These are phyloP conservation scores for pig (Sus scrofa) DNA, from an alignment of 2,113 vertebrate genomes.

Conservation along the genomic window T2T-Sscrofa CM000820.6:131189501-131190000, in stretches of 20 bases:
- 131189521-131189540: conserved; percentile 95
- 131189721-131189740: background rate
- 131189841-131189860: background rate
- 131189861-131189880: background rate
- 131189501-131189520: conserved; percentile 89
- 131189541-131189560: conserved; percentile 94
- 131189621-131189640: background rate
- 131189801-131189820: background rate
- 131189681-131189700: background rate
- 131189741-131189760: background rate
- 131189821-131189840: background rate
- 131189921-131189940: background rate
- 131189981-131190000: background rate
- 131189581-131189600: conserved; percentile 89
- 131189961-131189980: background rate
- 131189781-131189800: background rate
- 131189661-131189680: background rate
- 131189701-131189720: background rate
- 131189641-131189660: background rate
- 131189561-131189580: conserved; percentile 93
- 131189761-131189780: background rate
- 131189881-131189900: background rate
- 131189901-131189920: background rate
- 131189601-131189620: background rate
- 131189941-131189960: background rate